These are phyloP conservation scores for Campaea margaritaria DNA, from an alignment of 2,888 invertebrate genomes.

Conservation along the genomic window DNA sequence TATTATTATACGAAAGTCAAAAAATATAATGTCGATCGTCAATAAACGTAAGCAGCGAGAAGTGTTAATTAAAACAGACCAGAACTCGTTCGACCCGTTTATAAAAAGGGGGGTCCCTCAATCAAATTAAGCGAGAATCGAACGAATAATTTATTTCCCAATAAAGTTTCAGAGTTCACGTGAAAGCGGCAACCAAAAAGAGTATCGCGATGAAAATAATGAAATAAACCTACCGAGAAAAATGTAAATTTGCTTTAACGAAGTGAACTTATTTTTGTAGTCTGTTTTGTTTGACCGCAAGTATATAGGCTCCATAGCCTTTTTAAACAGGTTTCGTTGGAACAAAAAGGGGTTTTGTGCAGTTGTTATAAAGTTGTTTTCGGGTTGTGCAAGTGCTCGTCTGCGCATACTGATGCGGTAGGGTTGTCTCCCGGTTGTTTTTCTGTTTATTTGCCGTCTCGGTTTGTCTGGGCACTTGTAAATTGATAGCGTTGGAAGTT, in stretches of 20 bases:
- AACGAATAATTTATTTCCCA: slow-evolving; percentile 53
- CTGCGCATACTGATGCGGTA: slow-evolving; percentile 48
- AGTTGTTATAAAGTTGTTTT: slow-evolving; percentile 33
- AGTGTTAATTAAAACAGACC: slow-evolving; percentile 40
- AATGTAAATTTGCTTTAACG: slow-evolving; percentile 79
- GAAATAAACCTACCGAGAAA: slow-evolving; percentile 67
- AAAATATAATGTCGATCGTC: slow-evolving; percentile 27
- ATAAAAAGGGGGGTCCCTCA: slow-evolving; percentile 47
- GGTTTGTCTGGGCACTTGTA: slow-evolving; percentile 54
- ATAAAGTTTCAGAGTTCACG: slow-evolving; percentile 53
- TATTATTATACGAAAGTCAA: slow-evolving; percentile 14
- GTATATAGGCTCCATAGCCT: slow-evolving; percentile 52
- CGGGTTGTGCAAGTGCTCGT: slow-evolving; percentile 36
- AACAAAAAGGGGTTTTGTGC: slow-evolving; percentile 35
- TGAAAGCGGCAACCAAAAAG: slow-evolving; percentile 50
- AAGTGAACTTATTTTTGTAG: slow-evolving; percentile 64
- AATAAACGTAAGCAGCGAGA: slow-evolving; percentile 28
- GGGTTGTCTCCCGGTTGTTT: slow-evolving; percentile 50
- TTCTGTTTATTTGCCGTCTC: slow-evolving; percentile 56
- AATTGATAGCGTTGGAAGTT: slow-evolving; percentile 59
- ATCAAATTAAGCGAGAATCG: slow-evolving; percentile 57
- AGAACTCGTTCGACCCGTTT: slow-evolving; percentile 27
- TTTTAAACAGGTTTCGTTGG: slow-evolving; percentile 31
- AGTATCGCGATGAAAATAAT: slow-evolving; percentile 58
- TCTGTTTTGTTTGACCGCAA: slow-evolving; percentile 53